Conservation (phyloP, 2,888 invertebrate genomes). For the Sepioteuthis lessoniana region DNA sequence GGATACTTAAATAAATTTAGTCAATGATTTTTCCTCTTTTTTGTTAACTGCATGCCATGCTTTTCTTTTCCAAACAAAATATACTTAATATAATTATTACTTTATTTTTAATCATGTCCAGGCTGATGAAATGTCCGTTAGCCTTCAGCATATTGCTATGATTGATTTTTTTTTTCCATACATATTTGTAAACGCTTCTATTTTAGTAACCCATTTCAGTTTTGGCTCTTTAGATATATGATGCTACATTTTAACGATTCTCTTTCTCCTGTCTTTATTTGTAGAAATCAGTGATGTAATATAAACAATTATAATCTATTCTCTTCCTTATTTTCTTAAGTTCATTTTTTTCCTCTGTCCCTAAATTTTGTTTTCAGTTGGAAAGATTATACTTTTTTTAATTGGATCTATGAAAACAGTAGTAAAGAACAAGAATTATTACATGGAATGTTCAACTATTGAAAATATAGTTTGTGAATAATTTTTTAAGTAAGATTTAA, state of each 20-base stretch:
- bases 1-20: neutral
- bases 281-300: neutral
- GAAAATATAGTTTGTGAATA: neutral
- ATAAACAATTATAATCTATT: too few relatives aligned
- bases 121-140: neutral
- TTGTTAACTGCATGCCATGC: neutral
- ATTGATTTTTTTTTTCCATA: neutral
- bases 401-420: neutral
- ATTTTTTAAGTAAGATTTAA: neutral
- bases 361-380: neutral
- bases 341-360: too few relatives aligned
- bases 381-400: neutral
- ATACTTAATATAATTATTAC: neutral
- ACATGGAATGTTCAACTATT: neutral
- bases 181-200: neutral
- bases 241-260: neutral
- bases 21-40: neutral
- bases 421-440: neutral
- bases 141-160: neutral
- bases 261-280: neutral
- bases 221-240: neutral
- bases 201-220: neutral
- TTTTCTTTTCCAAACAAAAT: neutral
- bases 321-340: too few relatives aligned
- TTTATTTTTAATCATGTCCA: neutral